Evolutionary conservation across 2,797 vertebrate species (phyloP).

Genomic region (Sebastes itinus): DNA sequence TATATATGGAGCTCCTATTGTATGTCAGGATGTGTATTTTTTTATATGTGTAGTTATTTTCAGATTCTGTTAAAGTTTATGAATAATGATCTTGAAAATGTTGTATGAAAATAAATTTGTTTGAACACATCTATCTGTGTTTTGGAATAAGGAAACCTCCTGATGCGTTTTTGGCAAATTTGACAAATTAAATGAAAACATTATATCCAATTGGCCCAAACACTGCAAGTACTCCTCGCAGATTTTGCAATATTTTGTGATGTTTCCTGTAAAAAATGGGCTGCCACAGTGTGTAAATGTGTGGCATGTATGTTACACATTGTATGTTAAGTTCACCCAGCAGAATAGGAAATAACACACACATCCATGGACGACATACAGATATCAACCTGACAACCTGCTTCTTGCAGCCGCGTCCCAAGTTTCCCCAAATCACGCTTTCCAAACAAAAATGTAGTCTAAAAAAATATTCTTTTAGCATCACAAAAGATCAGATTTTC

Average conservation of each 20-base stretch:
- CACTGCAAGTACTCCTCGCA: background rate
- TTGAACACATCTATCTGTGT: background rate
- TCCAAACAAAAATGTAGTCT: background rate
- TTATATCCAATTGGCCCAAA: background rate
- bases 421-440: background rate
- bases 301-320: background rate
- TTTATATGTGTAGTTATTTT: background rate
- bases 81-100: background rate
- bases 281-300: background rate
- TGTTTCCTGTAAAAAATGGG: background rate
- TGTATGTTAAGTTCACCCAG: background rate
- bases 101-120: constrained; percentile 24
- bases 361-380: background rate
- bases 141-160: background rate
- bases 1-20: background rate
- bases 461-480: too few relatives aligned
- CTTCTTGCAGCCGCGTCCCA: background rate
- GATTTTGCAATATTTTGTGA: background rate
- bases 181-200: background rate
- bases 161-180: background rate
- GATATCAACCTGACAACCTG: background rate
- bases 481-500: background rate
- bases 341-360: background rate
- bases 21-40: background rate
- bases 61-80: background rate